Evolutionary conservation across 2,888 invertebrate genomes (phyloP), one percentile per base, ranked within the genome.

Genomic region (Amaurobius ferox): DNA sequence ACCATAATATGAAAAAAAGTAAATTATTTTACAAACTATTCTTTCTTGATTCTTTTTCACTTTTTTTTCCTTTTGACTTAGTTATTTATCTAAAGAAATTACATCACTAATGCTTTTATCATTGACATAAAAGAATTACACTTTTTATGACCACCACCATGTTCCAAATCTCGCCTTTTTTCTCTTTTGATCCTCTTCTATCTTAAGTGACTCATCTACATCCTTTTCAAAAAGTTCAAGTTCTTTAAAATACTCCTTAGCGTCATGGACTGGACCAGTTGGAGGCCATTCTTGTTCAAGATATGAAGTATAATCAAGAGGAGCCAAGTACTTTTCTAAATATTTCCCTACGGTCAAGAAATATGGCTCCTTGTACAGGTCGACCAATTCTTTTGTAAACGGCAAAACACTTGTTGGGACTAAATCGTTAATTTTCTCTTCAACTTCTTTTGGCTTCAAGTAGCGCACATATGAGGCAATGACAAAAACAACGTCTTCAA

Each of bases 221-320:
- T 66, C 1, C 13, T 55, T 66, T 44, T 83, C 77, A 64, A 72
- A 83, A 11, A 19, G 1, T 9, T 64, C 35, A 0, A 83, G 39
- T 30, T 83, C 77, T n/a, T 83, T 32, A 32, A 83, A 77, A 26
- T 39, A 77, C 2, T 11, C 64, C 55, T n/a, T 48, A 3, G 77
- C 28, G 16, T 83, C 77, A 29, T 83, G 71, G 16, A 71, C 35
- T 0, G 72, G 77, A 0, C 71, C 66, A 23, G 77, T 71, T n/a
- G 83, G 83, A 0, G 83, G 83, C 83, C 83, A 83, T 29, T 83
- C 83, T 16, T 55, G n/a, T 23, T 83, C 83, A 0, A 72, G 1
- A 32, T 64, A 83, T 2, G 77, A 83, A 16, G 48, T 64, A 19
- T 83, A 77, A 11, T 71, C 77, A 2, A 23, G 29, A 7, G 29